Base-by-base conservation (phyloP, 2,113 vertebrate species). In the Proteles cristata region DNA sequence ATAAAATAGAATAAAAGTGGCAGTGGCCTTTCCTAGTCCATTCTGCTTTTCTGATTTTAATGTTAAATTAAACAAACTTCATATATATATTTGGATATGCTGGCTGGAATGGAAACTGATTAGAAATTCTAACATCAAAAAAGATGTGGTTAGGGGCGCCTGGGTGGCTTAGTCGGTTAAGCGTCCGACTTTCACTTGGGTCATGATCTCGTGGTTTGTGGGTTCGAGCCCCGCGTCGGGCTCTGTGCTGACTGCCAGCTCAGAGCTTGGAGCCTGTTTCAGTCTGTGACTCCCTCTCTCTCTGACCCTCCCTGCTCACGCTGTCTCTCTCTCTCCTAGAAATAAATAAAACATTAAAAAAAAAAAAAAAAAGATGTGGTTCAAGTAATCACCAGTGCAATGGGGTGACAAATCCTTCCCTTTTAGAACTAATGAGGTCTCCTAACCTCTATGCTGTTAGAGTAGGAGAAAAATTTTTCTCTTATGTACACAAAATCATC, bases 11-110 rank as follows among this genome's bases (percentile, higher is more conserved):
- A 66, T 53, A 33, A 73, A 80, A 31, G 16, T 66, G 65, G 4
- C 39, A 55, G 1, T 90, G 55, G 66, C 50, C 23, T 82, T 86
- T 77, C 15, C 26, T 74, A 65, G n/a, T 33, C 4, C 17, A 6
- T 33, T 69, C 16, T 76, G 2, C 21, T 73, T 93, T 83, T 53
- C 88, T 55, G 15, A 55, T 93, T 89, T 89, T 76, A 76, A 83
- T 73, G 33, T 69, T 92, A 39, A 93, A 79, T 95, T 80, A 84
- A 87, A 87, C 21, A 96, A 93, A 95, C 50, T 7, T 53, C 0
- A 21, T 33, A 48, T 35, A 68, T 55, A 68, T 55, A 61, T 28
- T 21, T 16, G 16, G 11, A 23, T 48, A 11, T 48, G 19, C 7
- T 12, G 23, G 8, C 5, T 81, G 21, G 48, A 19, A 45, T 65